Evolutionary conservation across 2,888 invertebrate species (phyloP), one percentile per base, ranked within the genome.

Genomic region (Capitulum mitella): DNA sequence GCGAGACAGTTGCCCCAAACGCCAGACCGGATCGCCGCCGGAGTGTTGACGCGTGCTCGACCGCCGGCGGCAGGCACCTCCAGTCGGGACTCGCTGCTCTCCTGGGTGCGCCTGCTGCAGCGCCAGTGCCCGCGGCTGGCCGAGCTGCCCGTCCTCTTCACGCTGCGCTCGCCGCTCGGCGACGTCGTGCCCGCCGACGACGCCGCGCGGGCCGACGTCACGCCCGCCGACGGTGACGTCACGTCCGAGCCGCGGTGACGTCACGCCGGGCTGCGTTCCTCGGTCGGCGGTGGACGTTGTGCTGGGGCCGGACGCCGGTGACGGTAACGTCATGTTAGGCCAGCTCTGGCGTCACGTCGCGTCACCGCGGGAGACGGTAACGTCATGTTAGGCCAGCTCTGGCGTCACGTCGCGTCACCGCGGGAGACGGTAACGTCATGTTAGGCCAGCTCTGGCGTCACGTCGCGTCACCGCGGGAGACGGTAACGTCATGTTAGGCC

Each of bases 51-150:
- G 1, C 22, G 19, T 22, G 16, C 19, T 22, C 22, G 22, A 6
- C 51, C 19, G 51, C 3, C 19, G 29, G 26, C 34, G 43, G 12
- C 78, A 82, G 82, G 82, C 12, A 83, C 84, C 10, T 86, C 82
- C 32, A 92, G 92, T 80, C 91, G 94, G 86, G 96, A 97, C 86
- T 97, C 97, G 0, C 86, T 98, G 14, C 86, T 97, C n/a, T 94
- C 95, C 0, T 98, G 93, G 96, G 91, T 97, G 84, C 89, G 94
- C 78, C 89, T 92, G 83, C 85, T 96, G 82, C 93, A 96, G 85
- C 89, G 89, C 80, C 82, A 89, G 0, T 94, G 95, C 86, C 92
- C 94, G 0, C 85, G 88, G 19, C 86, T 98, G 80, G 89, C 89
- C 78, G 87, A 89, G 81, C 89, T 94, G 83, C 93, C 95, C n/a